Base-by-base conservation (phyloP, 1,140 invertebrate species). In the Aphelenchoides fujianensis region DNA sequence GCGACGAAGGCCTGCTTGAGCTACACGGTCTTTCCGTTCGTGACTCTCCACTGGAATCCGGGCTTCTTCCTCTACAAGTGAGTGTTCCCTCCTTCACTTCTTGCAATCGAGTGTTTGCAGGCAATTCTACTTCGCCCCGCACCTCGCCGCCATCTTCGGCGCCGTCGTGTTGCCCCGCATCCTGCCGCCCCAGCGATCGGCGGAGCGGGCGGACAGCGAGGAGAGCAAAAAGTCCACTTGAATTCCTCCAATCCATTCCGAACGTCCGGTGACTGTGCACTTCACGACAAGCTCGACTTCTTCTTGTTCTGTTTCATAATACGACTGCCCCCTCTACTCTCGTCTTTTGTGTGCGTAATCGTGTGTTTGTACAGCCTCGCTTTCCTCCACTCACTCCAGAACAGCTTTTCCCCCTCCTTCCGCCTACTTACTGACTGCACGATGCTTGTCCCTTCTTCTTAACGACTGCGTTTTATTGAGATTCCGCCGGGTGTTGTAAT, bases 1-100 rank as follows among this genome's bases (percentile, higher is more conserved):
- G 67, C 72, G 16, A 77, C 76, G 34, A 79, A 79, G 71, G 37
- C 71, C 27, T 67, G 68, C 3, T 52, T 77, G 1, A 59, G 52
- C n/a, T 77, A 77, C 66, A 52, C 72, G 3, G 74, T 76, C 31
- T 79, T 79, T 53, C 76, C 76, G 31, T 77, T 77, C 28, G 66
- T 71, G 28, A 77, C 76, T 3, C 61, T 77, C 55, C 78, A 77
- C 67, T 41, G 78, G 31, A 35, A 48, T 62, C 76, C 76, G 9
- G 77, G 77, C 28, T 37, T 79, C 3, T 23, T 66, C n/a, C n/a
- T 77, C 30, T 77, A 77, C 54, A 70, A 59, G 77, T 75, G 19
- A 63, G 72, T 76, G n/a, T n/a, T n/a, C n/a, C n/a, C n/a, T n/a
- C n/a, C n/a, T n/a, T n/a, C n/a, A n/a, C n/a, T n/a, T n/a, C n/a